These are phyloP conservation scores for Anolis sagrei DNA, from an alignment of 2,113 vertebrate species.

Conservation along the genomic window DNA sequence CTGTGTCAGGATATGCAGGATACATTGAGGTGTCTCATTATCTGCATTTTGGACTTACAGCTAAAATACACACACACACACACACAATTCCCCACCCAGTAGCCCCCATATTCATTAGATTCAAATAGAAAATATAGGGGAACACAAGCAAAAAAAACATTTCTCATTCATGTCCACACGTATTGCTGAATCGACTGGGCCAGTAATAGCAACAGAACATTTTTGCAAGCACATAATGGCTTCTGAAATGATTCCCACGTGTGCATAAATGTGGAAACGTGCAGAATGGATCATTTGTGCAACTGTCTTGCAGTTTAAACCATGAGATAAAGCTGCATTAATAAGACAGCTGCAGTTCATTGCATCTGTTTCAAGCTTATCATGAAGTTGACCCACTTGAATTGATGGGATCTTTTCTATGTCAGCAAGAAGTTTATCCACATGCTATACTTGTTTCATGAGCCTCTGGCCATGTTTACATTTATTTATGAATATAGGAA, in stretches of 20 bases:
- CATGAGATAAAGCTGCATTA: background rate
- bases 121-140: conserved; percentile 3
- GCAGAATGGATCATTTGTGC: background rate
- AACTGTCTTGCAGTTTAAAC: background rate
- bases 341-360: background rate
- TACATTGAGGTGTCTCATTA: conserved; percentile 28
- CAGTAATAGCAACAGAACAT: background rate
- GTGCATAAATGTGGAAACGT: background rate
- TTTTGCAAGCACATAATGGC: conserved; percentile 5
- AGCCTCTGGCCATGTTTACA: background rate
- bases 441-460: background rate
- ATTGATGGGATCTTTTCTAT: background rate
- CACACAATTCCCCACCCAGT: background rate
- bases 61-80: background rate
- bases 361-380: background rate
- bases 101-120: conserved; percentile 1
- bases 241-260: background rate
- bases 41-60: background rate
- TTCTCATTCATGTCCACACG: background rate
- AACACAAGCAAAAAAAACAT: background rate
- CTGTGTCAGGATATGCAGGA: background rate
- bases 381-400: background rate
- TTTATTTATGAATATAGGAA: background rate
- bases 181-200: conserved; percentile 1
- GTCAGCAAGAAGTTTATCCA: background rate